phyloP scores from a whole-genome alignment of 2,797 vertebrate species.

The Cercopithecus petaurista region DNA sequence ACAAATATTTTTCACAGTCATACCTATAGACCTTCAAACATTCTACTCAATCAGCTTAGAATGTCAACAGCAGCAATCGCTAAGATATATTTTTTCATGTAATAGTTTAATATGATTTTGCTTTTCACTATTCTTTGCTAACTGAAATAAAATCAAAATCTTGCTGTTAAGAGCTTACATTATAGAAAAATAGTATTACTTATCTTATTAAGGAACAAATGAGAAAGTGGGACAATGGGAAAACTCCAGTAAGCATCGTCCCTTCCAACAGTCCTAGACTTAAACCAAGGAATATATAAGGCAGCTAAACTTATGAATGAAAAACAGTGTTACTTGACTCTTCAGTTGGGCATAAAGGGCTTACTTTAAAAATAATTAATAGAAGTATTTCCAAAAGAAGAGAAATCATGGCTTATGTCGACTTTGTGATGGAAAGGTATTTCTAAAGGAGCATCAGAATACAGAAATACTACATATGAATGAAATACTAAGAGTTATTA shows the following conservation, averaged over 20 bases:
- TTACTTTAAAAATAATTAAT: neutral
- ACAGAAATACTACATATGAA: neutral
- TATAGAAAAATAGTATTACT: neutral
- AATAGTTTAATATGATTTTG: conserved; percentile 31
- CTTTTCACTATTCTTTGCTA: conserved; percentile 40
- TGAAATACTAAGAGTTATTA: neutral
- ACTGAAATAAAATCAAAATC: conserved; percentile 47
- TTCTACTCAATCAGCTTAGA: neutral
- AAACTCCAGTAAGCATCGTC: neutral
- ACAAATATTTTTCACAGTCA: neutral
- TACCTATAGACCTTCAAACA: neutral
- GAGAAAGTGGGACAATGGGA: neutral
- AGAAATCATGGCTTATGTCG: neutral
- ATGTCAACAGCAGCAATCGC: conserved; percentile 4
- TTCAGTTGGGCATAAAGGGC: neutral
- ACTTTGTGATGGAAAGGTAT: conserved; percentile 1
- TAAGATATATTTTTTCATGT: conserved; percentile 16
- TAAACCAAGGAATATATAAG: neutral
- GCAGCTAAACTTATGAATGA: neutral
- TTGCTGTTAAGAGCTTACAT: neutral
- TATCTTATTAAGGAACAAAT: conserved; percentile 12
- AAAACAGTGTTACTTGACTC: neutral
- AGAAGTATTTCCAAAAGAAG: conserved; percentile 1
- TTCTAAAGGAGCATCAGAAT: neutral
- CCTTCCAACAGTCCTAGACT: neutral